Evolutionary conservation across 1,140 invertebrate genomes (phyloP).

Genomic region (Leptoteleia sp.): DNA sequence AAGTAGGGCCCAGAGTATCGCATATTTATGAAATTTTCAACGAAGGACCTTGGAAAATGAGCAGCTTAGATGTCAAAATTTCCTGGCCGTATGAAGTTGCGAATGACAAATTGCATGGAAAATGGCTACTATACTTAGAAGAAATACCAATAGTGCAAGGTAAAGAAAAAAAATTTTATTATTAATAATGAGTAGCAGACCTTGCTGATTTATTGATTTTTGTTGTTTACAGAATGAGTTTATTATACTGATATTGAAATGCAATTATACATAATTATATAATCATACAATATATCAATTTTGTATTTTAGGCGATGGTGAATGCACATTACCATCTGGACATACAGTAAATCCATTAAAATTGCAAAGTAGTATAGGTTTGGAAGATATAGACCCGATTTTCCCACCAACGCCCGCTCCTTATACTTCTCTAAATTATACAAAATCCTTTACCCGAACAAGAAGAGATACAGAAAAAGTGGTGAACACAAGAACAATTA

Average conservation of each 20-base stretch:
- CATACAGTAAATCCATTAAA: constrained; percentile 87
- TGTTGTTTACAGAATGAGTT: no score
- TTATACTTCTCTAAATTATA: constrained; percentile 66
- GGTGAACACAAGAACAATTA: constrained; percentile 86
- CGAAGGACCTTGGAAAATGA: constrained; percentile 91
- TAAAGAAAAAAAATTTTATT: constrained; percentile 61
- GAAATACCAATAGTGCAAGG: constrained; percentile 88
- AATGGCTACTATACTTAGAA: constrained; percentile 95
- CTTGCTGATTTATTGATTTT: no score
- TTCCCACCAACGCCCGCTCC: constrained; percentile 62
- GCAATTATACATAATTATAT: no score
- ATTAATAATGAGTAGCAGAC: no score
- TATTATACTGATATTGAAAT: no score
- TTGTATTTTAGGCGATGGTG: constrained; percentile 79
- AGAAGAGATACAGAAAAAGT: constrained; percentile 88
- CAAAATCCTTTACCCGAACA: constrained; percentile 76
- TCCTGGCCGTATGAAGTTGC: constrained; percentile 95
- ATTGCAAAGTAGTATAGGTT: constrained; percentile 82
- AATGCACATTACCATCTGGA: constrained; percentile 83
- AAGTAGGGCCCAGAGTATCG: constrained; percentile 91
- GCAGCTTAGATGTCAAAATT: constrained; percentile 89
- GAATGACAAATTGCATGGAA: constrained; percentile 88
- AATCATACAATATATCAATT: no score
- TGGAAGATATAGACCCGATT: constrained; percentile 78
- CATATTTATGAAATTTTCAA: constrained; percentile 95